A percentile compares a stretch with the other conserved stretches of the same genome.
Conservation (phyloP, 1,140 invertebrate genomes). For the Dendroctonus valens region DNA sequence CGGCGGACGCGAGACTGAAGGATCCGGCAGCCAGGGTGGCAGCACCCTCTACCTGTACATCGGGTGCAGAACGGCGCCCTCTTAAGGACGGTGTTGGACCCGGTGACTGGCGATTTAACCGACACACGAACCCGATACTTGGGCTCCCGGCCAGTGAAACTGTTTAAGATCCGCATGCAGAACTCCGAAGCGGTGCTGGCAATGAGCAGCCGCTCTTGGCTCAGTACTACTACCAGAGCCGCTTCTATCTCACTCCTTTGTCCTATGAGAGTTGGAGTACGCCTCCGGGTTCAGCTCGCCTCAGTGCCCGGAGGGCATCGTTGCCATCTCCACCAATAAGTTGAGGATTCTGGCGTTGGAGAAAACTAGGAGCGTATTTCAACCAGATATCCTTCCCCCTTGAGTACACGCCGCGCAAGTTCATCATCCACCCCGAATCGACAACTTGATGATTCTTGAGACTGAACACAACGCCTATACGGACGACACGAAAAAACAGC, state of each 20-base stretch:
- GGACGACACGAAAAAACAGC: constrained; percentile 91
- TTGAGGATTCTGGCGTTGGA: constrained; percentile 96
- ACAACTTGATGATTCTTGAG: constrained; percentile 90
- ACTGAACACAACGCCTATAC: constrained; percentile 99
- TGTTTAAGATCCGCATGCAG: constrained; percentile 81
- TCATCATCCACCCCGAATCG: constrained; percentile 91
- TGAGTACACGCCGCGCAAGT: constrained; percentile 95
- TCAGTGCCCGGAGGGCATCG: constrained; percentile 97
- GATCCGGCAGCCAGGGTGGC: constrained; percentile 54
- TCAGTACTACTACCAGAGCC: constrained; percentile 99
- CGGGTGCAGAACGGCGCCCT: constrained; percentile 97
- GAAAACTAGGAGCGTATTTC: constrained; percentile 97
- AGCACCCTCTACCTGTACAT: constrained; percentile 94
- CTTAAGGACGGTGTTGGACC: constrained; percentile 92
- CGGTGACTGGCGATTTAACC: constrained; percentile 93
- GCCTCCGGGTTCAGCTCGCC: constrained; percentile 98
- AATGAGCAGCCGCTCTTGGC: constrained; percentile 96
- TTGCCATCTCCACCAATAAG: constrained; percentile 98
- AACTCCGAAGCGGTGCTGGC: constrained; percentile 95
- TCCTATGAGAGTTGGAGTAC: constrained; percentile 97
- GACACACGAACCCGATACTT: constrained; percentile 86
- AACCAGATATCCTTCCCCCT: constrained; percentile 87
- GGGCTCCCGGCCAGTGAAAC: constrained; percentile 51
- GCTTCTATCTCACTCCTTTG: constrained; percentile 92
- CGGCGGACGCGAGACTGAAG: constrained; percentile 60